A percentile compares a stretch with the other conserved stretches of the same genome.
These are phyloP conservation scores for Bombyx huttoni DNA, from an alignment of 2,888 invertebrate genomes.

Conservation along the genomic window DNA sequence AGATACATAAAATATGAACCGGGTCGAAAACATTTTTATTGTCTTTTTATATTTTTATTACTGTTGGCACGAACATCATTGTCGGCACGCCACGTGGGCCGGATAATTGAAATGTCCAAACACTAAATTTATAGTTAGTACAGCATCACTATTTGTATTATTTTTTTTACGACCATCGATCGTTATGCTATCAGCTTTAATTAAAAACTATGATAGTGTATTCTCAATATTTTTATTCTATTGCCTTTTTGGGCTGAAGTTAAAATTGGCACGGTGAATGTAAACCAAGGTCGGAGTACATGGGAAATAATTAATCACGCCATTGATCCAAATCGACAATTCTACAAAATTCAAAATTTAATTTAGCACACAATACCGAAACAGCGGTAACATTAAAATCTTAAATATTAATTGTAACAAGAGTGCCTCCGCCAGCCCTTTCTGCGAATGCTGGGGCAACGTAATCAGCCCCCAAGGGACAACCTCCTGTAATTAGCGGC, in stretches of 20 bases:
- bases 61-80: slow-evolving; percentile 61
- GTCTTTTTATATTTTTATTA: slow-evolving; percentile 52
- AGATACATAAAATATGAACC: slow-evolving; percentile 30
- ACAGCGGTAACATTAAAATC: slow-evolving; percentile 42
- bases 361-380: not conserved
- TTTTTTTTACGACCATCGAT: slow-evolving; percentile 37
- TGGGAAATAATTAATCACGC: not conserved
- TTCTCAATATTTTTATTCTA: not conserved
- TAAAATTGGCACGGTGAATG: not conserved
- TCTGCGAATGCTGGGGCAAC: slow-evolving; percentile 55
- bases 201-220: no score
- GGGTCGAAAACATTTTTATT: slow-evolving; percentile 31
- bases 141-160: slow-evolving; percentile 37
- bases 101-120: slow-evolving; percentile 70
- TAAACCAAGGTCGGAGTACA: not conserved
- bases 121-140: slow-evolving; percentile 59
- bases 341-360: not conserved
- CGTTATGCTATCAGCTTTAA: slow-evolving; percentile 10
- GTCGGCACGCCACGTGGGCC: slow-evolving; percentile 62
- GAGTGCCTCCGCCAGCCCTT: slow-evolving; percentile 53
- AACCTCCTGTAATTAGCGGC: slow-evolving; percentile 72
- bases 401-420: slow-evolving; percentile 63
- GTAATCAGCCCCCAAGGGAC: slow-evolving; percentile 70
- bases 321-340: not conserved
- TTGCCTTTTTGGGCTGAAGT: not conserved